A percentile compares a stretch with the other conserved stretches of the same genome.
These are phyloP conservation scores for Diplodus puntazzo DNA, from an alignment of 2,797 vertebrate species.

Conservation along the genomic window DNA sequence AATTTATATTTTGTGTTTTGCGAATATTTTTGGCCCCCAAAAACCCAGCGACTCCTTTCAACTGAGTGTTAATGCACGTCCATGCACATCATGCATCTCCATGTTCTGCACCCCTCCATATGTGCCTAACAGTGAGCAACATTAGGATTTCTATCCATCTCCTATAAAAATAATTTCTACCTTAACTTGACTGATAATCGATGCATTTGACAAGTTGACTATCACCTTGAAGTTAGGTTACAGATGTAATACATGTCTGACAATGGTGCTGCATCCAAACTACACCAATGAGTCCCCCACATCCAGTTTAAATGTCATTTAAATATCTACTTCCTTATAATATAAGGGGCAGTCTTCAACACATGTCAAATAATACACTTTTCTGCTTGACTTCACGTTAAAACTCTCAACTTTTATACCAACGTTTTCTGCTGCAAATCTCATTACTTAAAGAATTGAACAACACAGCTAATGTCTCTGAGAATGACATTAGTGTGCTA, in stretches of 20 bases:
- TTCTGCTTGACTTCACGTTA: neutral
- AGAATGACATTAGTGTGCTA: neutral
- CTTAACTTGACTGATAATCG: neutral
- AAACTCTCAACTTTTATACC: neutral
- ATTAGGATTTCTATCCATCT: neutral
- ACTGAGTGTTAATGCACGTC: no score
- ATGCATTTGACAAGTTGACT: neutral
- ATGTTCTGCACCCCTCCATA: neutral
- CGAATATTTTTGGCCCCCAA: no score
- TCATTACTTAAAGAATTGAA: neutral
- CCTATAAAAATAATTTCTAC: neutral
- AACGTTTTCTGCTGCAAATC: neutral
- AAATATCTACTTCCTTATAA: no score
- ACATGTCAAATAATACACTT: neutral
- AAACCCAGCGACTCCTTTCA: no score
- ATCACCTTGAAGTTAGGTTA: neutral
- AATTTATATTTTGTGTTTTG: no score
- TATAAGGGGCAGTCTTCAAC: neutral
- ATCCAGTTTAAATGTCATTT: neutral
- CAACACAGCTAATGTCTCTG: neutral
- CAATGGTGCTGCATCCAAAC: neutral
- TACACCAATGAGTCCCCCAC: constrained; percentile 5
- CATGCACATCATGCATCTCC: neutral
- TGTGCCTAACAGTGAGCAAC: neutral
- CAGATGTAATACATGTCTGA: neutral